Evolutionary conservation across 2,113 vertebrate species (phyloP).

Genomic region (Ceyx melanurus): DNA sequence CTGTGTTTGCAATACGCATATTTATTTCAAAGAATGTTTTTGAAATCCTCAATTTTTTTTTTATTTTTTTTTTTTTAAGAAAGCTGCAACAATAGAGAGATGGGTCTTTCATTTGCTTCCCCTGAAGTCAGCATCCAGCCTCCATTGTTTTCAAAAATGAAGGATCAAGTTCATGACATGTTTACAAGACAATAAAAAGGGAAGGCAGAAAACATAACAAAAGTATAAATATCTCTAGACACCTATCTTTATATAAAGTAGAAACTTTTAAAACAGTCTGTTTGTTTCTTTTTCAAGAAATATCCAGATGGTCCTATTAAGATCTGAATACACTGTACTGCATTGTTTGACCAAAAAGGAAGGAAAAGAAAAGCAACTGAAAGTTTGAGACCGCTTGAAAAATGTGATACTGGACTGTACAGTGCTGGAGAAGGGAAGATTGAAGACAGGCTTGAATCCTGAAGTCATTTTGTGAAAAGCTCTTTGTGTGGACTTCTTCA

Average conservation of each 20-base stretch:
- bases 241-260: constrained; percentile 6
- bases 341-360: neutral
- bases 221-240: constrained; percentile 32
- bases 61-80: neutral
- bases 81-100: constrained; percentile 9
- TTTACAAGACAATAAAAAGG: constrained; percentile 44
- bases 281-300: constrained; percentile 15
- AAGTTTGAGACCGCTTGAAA: neutral
- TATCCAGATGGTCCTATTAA: neutral
- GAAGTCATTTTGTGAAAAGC: neutral
- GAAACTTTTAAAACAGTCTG: neutral
- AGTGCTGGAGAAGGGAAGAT: neutral
- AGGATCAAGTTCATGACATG: neutral
- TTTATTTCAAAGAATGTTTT: neutral
- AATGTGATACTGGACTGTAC: neutral
- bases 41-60: neutral
- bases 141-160: constrained; percentile 41
- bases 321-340: neutral
- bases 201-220: constrained; percentile 37
- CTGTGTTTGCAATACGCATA: neutral
- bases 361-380: neutral
- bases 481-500: neutral
- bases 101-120: neutral
- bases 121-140: neutral
- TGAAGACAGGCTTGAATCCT: neutral